These are phyloP conservation scores for Conchocele bisecta DNA, from an alignment of 2,888 invertebrate species.

Conservation along the genomic window DNA sequence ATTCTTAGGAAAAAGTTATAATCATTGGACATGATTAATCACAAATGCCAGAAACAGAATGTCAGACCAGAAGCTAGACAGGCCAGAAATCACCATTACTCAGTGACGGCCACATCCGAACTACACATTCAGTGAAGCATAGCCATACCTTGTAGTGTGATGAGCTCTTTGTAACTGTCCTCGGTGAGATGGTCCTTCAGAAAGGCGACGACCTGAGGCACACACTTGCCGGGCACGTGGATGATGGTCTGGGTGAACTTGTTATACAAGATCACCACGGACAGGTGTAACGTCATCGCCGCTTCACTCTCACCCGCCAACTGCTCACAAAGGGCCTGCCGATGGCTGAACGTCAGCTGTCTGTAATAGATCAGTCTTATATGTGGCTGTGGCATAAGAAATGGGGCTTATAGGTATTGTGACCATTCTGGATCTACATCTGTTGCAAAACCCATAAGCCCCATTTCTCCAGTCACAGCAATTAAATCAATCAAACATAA, in stretches of 20 bases:
- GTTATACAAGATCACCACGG: constrained; percentile 88
- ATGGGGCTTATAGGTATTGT: no score
- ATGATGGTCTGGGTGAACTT: constrained; percentile 91
- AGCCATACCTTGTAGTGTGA: constrained; percentile 90
- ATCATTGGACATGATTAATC: no score
- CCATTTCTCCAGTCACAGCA: no score
- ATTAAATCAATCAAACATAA: no score
- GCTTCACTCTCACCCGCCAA: constrained; percentile 84
- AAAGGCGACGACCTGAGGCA: constrained; percentile 90
- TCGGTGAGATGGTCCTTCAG: constrained; percentile 88
- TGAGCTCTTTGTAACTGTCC: constrained; percentile 87
- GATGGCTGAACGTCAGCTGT: constrained; percentile 89
- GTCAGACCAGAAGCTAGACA: no score
- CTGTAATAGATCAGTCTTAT: no score
- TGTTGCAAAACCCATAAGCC: no score
- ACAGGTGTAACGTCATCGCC: constrained; percentile 80
- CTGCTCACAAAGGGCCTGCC: constrained; percentile 91
- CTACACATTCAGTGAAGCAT: not conserved
- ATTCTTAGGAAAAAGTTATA: no score
- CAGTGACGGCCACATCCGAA: not conserved
- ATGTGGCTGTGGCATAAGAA: no score
- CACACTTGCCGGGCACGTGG: constrained; percentile 97
- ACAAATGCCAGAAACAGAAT: no score
- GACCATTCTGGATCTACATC: no score
- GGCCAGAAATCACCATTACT: no score